Evolutionary conservation across 2,797 vertebrate genomes (phyloP).

Genomic region (Caiman crocodilus): DNA sequence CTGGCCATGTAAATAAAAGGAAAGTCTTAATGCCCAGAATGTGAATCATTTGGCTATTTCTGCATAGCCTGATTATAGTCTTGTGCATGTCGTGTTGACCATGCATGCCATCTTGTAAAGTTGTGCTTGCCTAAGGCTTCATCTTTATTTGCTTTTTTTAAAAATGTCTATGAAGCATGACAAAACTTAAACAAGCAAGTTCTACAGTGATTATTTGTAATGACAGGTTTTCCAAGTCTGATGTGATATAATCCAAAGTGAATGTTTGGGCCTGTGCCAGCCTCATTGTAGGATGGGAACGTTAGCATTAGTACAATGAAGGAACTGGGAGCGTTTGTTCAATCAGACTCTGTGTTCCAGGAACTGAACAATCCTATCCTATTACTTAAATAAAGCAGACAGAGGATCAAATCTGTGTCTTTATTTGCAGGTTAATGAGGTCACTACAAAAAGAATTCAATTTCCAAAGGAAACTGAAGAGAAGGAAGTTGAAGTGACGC

Average conservation of each 20-base stretch:
- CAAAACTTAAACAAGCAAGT: neutral
- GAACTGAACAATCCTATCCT: neutral
- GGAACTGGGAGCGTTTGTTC: fast-evolving
- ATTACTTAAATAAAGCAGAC: neutral
- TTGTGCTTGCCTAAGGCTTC: neutral
- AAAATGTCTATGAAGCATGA: neutral
- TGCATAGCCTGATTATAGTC: neutral
- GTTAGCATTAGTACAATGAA: neutral
- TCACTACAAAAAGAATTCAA: conserved; percentile 84
- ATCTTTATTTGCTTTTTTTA: neutral
- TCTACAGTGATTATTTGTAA: neutral
- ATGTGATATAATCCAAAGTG: neutral
- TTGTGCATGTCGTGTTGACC: no score
- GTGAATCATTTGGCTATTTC: neutral
- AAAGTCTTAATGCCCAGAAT: neutral
- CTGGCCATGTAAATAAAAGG: neutral
- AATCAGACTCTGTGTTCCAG: neutral
- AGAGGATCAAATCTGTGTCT: neutral
- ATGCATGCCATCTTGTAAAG: neutral
- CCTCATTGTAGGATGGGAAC: neutral
- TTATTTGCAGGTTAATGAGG: conserved; percentile 83
- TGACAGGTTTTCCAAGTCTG: neutral
- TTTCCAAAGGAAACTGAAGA: conserved; percentile 84
- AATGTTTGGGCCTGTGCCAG: neutral
- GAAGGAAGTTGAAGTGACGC: conserved; percentile 85